Base-by-base conservation (phyloP, 2,797 vertebrate species). In the Microctenopoma stevenorrisi region DNA sequence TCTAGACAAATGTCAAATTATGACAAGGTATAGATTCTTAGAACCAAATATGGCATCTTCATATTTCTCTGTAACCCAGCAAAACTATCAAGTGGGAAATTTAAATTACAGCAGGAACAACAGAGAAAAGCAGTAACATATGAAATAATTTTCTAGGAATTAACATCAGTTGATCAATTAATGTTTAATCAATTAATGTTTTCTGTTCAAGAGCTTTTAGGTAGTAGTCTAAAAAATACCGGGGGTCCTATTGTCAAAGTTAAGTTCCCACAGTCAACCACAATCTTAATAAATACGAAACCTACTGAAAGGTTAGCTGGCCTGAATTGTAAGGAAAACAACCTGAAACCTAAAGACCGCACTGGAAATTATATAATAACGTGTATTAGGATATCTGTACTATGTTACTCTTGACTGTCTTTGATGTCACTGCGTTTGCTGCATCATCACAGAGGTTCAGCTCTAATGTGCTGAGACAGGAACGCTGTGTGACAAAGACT, bases 401-500 rank as follows among this genome's bases (percentile, higher is more conserved):
- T 12, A 2, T 51, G 58, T 67, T 65, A 42, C 47, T 56, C 11
- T 30, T 70, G 10, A 2, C 53, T 67, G 12, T 53, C 47, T 64
- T 65, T 72, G 56, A 80, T 79, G 63, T 77, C 26, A 15, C 48
- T 28, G 50, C 0, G 22, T 68, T 67, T 59, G 64, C 62, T 72
- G 76, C 79, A 74, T 79, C 61, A 61, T 85, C 78, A 75, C 56
- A 77, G 62, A 62, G 65, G 70, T 44, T 60, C 37, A 54, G 64
- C 38, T 61, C 54, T 81, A 75, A 87, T 83, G 56, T 73, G 69
- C 53, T 33, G 66, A 86, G 85, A 87, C 57, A 4, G 81, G 78
- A 79, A 84, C 81, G 74, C 76, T 59, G 68, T 42, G 78, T 84
- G 74, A 86, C 82, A 82, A 60, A 46, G 64, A 64, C 65, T 81